phyloP scores from a whole-genome alignment of 2,888 invertebrate genomes.

The Pachymerium ferrugineum region DNA sequence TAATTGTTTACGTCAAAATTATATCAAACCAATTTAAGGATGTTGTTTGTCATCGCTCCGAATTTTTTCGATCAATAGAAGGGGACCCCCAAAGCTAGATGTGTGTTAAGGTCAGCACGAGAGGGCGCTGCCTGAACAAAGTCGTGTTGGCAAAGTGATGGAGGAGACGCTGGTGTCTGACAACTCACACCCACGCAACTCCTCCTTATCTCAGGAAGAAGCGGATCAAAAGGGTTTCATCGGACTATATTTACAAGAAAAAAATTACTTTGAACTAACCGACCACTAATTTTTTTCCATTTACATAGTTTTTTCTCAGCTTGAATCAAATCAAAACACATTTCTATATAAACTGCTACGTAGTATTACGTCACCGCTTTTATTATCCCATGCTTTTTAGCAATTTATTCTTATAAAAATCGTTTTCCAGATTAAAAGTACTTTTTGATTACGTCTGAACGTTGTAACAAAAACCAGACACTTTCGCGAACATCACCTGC shows the following conservation, averaged over 20 bases:
- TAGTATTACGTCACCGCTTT: not conserved
- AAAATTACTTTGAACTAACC: not conserved
- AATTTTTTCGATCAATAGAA: constrained; percentile 7
- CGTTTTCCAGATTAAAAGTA: constrained; percentile 15
- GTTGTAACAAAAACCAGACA: constrained; percentile 9
- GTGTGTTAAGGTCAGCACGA: constrained; percentile 19
- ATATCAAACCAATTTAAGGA: not conserved
- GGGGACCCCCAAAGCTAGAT: constrained; percentile 6
- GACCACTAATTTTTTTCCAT: constrained; percentile 12
- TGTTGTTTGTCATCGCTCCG: not conserved
- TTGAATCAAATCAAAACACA: constrained; percentile 14
- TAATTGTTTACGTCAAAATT: too few species aligned
- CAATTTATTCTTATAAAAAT: constrained; percentile 13
- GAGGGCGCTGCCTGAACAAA: constrained; percentile 20
- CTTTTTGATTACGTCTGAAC: constrained; percentile 22
- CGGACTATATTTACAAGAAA: constrained; percentile 12
- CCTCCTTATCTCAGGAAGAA: constrained; percentile 4
- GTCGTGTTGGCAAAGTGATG: constrained; percentile 7
- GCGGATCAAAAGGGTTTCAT: constrained; percentile 23
- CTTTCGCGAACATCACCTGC: constrained; percentile 15
- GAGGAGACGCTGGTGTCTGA: constrained; percentile 19
- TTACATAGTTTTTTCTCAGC: too few species aligned
- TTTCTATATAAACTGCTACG: not conserved
- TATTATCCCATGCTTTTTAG: constrained; percentile 13
- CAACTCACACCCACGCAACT: constrained; percentile 1